Evolutionary conservation across 1,140 invertebrate species (phyloP).

Genomic region (Temnothorax curvispinosus): DNA sequence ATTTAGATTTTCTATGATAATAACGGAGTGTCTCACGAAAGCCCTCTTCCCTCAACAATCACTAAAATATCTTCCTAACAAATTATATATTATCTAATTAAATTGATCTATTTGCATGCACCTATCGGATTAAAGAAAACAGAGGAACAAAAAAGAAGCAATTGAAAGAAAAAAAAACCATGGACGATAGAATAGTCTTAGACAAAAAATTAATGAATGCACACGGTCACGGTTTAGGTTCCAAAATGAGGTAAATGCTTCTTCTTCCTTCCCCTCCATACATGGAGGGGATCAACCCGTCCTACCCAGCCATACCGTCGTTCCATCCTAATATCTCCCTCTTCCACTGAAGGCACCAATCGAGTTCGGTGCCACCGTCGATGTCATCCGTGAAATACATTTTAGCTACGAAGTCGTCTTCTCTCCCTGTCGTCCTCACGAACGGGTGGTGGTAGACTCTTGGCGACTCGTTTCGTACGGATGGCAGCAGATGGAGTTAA

Average conservation of each 20-base stretch:
- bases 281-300: background rate
- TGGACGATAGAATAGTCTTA: constrained; percentile 49
- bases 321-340: constrained; percentile 54
- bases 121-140: background rate
- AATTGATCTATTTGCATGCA: constrained; percentile 36
- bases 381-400: constrained; percentile 76
- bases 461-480: constrained; percentile 57
- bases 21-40: background rate
- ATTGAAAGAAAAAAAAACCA: constrained; percentile 20
- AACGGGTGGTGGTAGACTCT: constrained; percentile 48
- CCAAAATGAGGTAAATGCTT: constrained; percentile 77
- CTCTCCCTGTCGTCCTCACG: constrained; percentile 28
- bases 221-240: constrained; percentile 73
- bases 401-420: constrained; percentile 70
- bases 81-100: constrained; percentile 64
- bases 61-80: constrained; percentile 46
- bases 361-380: constrained; percentile 72
- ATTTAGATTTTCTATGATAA: background rate
- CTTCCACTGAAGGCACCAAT: constrained; percentile 30
- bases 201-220: constrained; percentile 81
- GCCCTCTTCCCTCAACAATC: background rate
- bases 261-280: constrained; percentile 26
- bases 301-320: constrained; percentile 28
- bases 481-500: constrained; percentile 61
- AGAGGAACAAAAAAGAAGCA: background rate